A percentile compares a stretch with the other conserved stretches of the same genome.
Evolutionary conservation across 1,140 invertebrate species (phyloP).

Genomic region (Eupeodes corollae): DNA sequence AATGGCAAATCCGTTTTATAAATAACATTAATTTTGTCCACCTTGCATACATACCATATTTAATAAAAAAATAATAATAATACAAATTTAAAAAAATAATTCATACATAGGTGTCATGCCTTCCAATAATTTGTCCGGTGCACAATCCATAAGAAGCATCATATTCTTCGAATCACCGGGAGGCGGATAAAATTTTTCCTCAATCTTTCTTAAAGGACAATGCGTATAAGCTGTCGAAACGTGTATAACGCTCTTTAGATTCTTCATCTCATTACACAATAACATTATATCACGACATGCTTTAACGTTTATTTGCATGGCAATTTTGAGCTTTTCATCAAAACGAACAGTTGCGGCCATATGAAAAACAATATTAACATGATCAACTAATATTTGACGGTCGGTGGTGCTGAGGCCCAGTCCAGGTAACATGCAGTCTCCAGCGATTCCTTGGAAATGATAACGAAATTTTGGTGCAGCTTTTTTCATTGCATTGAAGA

Average conservation of each 20-base stretch:
- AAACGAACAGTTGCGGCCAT: constrained; percentile 55
- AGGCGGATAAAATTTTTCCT: constrained; percentile 37
- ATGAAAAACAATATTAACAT: constrained; percentile 46
- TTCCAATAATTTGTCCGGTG: constrained; percentile 48
- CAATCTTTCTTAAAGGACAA: constrained; percentile 33
- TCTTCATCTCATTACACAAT: constrained; percentile 53
- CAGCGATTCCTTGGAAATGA: constrained; percentile 50
- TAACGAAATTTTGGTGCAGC: constrained; percentile 52
- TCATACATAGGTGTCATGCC: constrained; percentile 52
- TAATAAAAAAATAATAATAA: too few relatives aligned
- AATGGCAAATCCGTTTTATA: too few relatives aligned
- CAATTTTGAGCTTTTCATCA: constrained; percentile 50
- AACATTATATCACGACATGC: constrained; percentile 48
- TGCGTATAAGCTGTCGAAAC: constrained; percentile 47
- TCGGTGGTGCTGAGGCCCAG: constrained; percentile 51
- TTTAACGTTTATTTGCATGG: constrained; percentile 53
- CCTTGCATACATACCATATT: background rate
- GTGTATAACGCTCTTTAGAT: constrained; percentile 45
- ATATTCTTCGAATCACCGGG: constrained; percentile 47
- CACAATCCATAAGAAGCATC: constrained; percentile 38
- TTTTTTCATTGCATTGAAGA: constrained; percentile 45
- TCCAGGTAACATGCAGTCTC: constrained; percentile 50
- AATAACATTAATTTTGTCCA: background rate
- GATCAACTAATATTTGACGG: constrained; percentile 43
- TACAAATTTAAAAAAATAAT: background rate